These are phyloP conservation scores for Momotus momota DNA, from an alignment of 2,797 vertebrate species.

Conservation along the genomic window DNA sequence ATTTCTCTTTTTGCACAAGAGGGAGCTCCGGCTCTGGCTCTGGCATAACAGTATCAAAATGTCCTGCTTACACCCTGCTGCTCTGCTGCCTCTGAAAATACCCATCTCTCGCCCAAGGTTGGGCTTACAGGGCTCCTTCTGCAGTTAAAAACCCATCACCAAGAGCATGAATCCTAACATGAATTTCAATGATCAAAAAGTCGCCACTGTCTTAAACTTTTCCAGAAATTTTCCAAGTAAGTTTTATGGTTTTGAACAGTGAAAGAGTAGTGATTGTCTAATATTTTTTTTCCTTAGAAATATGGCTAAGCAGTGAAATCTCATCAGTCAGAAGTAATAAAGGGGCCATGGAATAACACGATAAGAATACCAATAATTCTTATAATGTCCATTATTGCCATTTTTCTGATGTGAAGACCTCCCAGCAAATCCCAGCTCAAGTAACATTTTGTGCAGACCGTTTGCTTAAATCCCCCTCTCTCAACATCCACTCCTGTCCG, in stretches of 20 bases:
- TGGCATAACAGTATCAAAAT: rapidly evolving
- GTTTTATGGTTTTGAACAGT: neutral
- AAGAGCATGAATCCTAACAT: neutral
- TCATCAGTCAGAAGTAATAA: neutral
- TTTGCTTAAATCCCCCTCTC: neutral
- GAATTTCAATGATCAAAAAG: neutral
- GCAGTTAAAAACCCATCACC: neutral
- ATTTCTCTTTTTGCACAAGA: constrained; percentile 56
- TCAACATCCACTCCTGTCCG: neutral
- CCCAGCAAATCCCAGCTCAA: neutral
- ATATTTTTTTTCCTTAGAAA: rapidly evolving
- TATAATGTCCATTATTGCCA: neutral
- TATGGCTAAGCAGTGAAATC: neutral
- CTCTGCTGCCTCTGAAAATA: neutral
- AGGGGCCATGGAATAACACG: neutral
- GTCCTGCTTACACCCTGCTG: neutral
- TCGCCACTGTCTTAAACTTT: neutral
- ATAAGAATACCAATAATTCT: neutral
- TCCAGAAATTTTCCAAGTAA: neutral
- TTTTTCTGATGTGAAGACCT: neutral
- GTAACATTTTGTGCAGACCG: neutral
- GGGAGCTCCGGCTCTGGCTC: constrained; percentile 54
- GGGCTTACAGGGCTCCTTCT: neutral
- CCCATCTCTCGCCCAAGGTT: neutral
- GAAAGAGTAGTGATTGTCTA: neutral